A percentile compares a stretch with the other conserved stretches of the same genome.
Evolutionary conservation across 2,113 vertebrate genomes (phyloP).

Genomic region (Tachysurus fulvidraco): DNA sequence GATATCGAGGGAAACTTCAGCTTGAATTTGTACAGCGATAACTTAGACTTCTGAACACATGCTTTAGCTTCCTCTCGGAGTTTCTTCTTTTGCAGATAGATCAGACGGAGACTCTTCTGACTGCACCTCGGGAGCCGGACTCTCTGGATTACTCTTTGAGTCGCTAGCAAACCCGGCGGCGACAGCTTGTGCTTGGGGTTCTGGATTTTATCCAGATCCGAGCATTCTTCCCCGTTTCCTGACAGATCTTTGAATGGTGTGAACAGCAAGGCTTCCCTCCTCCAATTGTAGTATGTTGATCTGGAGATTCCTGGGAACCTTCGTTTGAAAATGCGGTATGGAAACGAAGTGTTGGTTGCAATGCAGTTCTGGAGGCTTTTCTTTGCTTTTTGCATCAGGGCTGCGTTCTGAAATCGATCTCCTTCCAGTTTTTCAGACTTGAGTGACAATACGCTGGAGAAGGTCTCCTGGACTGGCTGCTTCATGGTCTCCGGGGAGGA

Average conservation of each 20-base stretch:
- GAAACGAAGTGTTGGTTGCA: conserved; percentile 83
- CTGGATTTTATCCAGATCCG: conserved; percentile 68
- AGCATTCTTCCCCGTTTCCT: conserved; percentile 70
- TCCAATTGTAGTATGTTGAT: conserved; percentile 97
- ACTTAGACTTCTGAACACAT: conserved; percentile 75
- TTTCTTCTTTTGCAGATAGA: conserved; percentile 78
- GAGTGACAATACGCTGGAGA: conserved; percentile 65
- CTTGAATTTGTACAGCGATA: conserved; percentile 85
- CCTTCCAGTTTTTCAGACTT: conserved; percentile 62
- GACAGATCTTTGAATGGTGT: conserved; percentile 75
- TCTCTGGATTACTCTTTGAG: conserved; percentile 45
- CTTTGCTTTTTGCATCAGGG: conserved; percentile 90
- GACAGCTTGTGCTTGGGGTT: conserved; percentile 61
- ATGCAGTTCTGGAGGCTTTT: conserved; percentile 88
- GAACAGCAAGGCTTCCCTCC: conserved; percentile 87
- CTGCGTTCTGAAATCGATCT: conserved; percentile 69
- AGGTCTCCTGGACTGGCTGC: conserved; percentile 59
- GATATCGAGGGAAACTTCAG: conserved; percentile 84
- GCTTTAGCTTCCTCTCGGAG: conserved; percentile 79
- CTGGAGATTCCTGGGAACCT: conserved; percentile 92
- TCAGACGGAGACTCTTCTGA: conserved; percentile 62
- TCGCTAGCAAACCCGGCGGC: conserved; percentile 44
- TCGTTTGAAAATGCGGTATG: conserved; percentile 89
- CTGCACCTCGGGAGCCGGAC: conserved; percentile 58
- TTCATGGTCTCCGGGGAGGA: conserved; percentile 69